Evolutionary conservation across 1,140 invertebrate species (phyloP).

Genomic region (Orchesella cincta): DNA sequence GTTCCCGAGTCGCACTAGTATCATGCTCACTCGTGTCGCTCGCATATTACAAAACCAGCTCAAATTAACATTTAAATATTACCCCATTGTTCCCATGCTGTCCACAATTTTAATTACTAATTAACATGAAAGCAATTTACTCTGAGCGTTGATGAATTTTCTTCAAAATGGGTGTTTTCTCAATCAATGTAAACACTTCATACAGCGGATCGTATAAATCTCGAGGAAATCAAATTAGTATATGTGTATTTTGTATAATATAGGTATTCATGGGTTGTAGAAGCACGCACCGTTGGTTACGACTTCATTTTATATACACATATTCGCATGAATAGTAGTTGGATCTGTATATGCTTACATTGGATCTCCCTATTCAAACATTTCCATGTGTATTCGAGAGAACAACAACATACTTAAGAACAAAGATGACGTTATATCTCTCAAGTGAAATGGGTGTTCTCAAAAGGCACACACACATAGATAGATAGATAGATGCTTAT

Average conservation of each 20-base stretch:
- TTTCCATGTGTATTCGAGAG: not conserved
- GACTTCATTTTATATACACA: no score
- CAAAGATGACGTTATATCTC: not conserved
- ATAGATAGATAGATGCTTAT: no score
- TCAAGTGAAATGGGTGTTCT: not conserved
- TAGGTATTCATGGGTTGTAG: no score
- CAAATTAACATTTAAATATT: constrained; percentile 27
- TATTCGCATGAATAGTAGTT: not conserved
- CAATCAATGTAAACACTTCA: constrained; percentile 25
- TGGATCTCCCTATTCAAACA: not conserved
- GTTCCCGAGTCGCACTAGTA: not conserved
- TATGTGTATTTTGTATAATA: no score
- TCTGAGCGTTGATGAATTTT: constrained; percentile 23
- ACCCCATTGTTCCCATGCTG: constrained; percentile 24
- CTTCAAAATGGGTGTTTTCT: constrained; percentile 25
- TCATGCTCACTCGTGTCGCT: not conserved
- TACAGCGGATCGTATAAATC: constrained; percentile 2
- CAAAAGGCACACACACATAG: not conserved
- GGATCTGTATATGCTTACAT: not conserved
- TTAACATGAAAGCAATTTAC: constrained; percentile 29
- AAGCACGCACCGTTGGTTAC: no score
- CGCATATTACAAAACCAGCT: constrained; percentile 15
- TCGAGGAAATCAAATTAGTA: constrained; percentile 7
- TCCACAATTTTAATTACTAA: constrained; percentile 29
- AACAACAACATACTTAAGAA: not conserved